Base-by-base conservation (phyloP, 2,797 vertebrate genomes). In the Argentina silus region DNA sequence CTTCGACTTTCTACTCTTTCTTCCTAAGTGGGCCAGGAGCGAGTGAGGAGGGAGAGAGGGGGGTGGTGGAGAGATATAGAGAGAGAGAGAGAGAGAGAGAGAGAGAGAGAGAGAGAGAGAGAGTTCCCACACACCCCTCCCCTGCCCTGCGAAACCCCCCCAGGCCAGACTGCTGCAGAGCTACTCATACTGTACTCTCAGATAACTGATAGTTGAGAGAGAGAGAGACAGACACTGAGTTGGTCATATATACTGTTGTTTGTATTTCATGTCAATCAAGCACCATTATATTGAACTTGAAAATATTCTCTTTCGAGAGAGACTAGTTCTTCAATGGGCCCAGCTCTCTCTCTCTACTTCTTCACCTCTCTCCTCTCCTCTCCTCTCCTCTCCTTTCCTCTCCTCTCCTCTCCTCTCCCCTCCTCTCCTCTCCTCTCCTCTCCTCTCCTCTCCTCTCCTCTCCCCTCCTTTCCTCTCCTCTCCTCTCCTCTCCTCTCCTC, bases 51-150 rank as follows among this genome's bases (percentile, higher is more conserved):
- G 44, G 67, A 17, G 67, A 45, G 67, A 43, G 50, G 21, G 11
- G 71, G 76, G 67, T 55, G 48, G 65, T 12, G 44, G 80, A 83
- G 73, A 79, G 81, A 71, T 76, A 68, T 71, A 80, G 61, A 70
- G 80, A 2, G n/a, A 27, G 15, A 53, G 17, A 11, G 50, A n/a
- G n/a, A n/a, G n/a, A n/a, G n/a, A n/a, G n/a, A n/a, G n/a, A n/a
- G n/a, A n/a, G 73, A 80, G 61, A 70, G 80, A 2, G n/a, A 27
- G 15, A 53, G 17, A 11, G 50, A 48, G 63, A 47, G 48, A 36
- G 27, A 36, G 27, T 36, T 36, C 27, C 27, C 27, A 36, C 2
- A 36, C 27, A 36, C 27, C 27, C 27, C 27, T 36, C 27, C 27
- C 1, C 27, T 36, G 27, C 27, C 27, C 27, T 4, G 27, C 4